phyloP scores from a whole-genome alignment of 2,113 vertebrate species.

The Pseudonaja textilis region DNA sequence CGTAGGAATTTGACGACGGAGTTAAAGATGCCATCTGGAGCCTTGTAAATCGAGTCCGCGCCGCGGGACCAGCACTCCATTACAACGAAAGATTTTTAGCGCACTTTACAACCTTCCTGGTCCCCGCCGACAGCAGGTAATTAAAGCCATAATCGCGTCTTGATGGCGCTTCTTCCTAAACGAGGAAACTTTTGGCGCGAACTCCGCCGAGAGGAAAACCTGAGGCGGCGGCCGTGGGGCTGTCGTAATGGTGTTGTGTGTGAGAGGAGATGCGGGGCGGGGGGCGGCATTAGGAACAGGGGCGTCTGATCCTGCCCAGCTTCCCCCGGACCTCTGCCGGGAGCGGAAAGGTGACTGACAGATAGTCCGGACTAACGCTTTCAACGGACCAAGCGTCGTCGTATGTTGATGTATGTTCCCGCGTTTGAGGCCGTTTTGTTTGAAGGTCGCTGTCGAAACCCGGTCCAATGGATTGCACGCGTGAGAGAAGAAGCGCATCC shows the following conservation, averaged over 20 bases:
- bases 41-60: constrained; percentile 63
- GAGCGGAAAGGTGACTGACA: background rate
- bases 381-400: background rate
- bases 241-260: background rate
- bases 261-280: background rate
- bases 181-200: constrained; percentile 53
- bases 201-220: constrained; percentile 4
- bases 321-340: background rate
- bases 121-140: constrained; percentile 73
- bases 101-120: constrained; percentile 62
- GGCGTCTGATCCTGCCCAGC: background rate
- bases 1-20: constrained; percentile 31
- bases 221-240: background rate
- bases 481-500: background rate
- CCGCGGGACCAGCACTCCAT: constrained; percentile 69
- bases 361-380: background rate
- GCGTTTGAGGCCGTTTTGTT: background rate
- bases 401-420: background rate
- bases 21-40: constrained; percentile 64
- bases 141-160: constrained; percentile 77
- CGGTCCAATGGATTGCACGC: background rate
- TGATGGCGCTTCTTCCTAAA: constrained; percentile 69
- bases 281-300: background rate
- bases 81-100: constrained; percentile 73
- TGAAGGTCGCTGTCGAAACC: background rate